phyloP scores from a whole-genome alignment of 2,888 invertebrate species.

The Heliconius aoede region DNA sequence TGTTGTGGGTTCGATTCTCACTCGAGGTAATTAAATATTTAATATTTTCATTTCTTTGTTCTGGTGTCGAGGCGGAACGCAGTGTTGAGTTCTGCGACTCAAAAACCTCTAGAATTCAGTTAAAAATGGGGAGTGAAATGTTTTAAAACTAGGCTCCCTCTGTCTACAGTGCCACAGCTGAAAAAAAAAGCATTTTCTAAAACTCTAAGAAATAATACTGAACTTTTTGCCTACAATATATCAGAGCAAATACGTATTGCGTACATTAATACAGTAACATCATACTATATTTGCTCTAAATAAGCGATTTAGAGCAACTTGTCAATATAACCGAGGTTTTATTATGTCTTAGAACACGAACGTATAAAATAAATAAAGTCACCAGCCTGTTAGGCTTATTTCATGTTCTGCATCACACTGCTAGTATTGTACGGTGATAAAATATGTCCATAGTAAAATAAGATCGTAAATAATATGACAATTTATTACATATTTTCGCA shows the following conservation, averaged over 20 bases:
- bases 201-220: constrained; percentile 15
- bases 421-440: constrained; percentile 13
- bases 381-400: constrained; percentile 19
- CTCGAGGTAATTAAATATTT: too few relatives aligned
- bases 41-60: too few relatives aligned
- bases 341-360: constrained; percentile 26
- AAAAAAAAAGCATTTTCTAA: not conserved
- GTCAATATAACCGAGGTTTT: constrained; percentile 32
- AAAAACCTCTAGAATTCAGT: too few relatives aligned
- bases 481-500: not conserved
- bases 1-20: too few relatives aligned
- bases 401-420: constrained; percentile 8
- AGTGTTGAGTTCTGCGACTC: too few relatives aligned
- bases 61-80: too few relatives aligned
- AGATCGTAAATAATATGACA: constrained; percentile 10
- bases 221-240: not conserved
- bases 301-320: constrained; percentile 27
- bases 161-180: too few relatives aligned
- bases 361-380: constrained; percentile 17
- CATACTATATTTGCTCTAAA: not conserved
- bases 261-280: constrained; percentile 14
- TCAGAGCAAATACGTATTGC: not conserved
- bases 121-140: too few relatives aligned
- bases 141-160: too few relatives aligned
- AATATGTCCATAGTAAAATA: constrained; percentile 2